Base-by-base conservation (phyloP, 2,888 invertebrate genomes). In the Caenorhabditis uteleia region DNA sequence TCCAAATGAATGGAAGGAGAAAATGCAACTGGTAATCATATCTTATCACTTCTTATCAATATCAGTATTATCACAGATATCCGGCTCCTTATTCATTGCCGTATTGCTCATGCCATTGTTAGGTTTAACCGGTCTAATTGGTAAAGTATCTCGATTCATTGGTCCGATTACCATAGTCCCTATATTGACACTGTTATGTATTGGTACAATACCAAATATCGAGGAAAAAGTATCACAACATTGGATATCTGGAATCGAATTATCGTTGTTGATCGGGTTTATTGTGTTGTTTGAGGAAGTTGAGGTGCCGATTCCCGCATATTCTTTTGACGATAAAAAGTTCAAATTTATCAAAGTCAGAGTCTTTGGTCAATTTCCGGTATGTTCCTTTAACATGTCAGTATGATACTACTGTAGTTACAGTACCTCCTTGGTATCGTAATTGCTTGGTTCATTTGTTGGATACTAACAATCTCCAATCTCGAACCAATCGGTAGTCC, bases 161-260 rank as follows among this genome's bases (percentile, higher is more conserved):
- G 80, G 80, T 10, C 80, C 80, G 1, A 50, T 80, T 16, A 80
- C 79, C n/a, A 75, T 82, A 21, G 60, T 70, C 12, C 79, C 79
- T 8, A 56, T 79, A 12, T 55, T 79, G 51, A 38, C 55, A 20
- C 65, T 82, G 4, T 65, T 80, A 18, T 68, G 65, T 6, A 54
- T 80, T 16, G 70, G 74, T 20, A 70, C 72, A 8, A 70, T 75
- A 21, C 77, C 75, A 2, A 68, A 77, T 12, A 50, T 74, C 12
- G 57, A 71, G 23, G 58, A 72, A 33, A 77, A 80, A 39, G 67
- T 74, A 45, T 20, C 56, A 20, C 43, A 71, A 12, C 80, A 80
- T 47, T 80, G 79, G 79, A 71, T 80, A 21, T 71, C 76, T 3
- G 49, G 69, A 6, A 59, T 81, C 8, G 70, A 77, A 56, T 71